Evolutionary conservation across 1,140 invertebrate genomes (phyloP).

Genomic region (Arctopsyche grandis): DNA sequence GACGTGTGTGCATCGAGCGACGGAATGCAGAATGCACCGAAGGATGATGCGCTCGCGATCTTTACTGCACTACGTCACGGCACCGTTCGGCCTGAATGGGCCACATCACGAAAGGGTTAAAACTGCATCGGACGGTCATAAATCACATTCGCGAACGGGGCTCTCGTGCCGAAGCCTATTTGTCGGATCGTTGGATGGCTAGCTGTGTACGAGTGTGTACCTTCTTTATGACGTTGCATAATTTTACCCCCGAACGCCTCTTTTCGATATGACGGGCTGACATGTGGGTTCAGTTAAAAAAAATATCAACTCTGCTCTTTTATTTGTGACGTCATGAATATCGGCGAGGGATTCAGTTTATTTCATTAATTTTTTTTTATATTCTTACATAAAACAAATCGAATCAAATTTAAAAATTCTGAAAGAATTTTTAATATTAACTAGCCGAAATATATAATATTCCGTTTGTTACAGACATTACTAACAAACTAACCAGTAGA

Average conservation of each 20-base stretch:
- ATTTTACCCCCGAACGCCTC: background rate
- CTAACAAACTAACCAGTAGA: too few species aligned
- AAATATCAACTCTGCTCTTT: too few species aligned
- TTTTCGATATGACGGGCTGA: background rate
- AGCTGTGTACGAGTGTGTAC: background rate
- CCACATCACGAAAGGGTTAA: conserved; percentile 13
- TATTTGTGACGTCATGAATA: too few species aligned
- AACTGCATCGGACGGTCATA: conserved; percentile 14
- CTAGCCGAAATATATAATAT: too few species aligned
- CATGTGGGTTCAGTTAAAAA: background rate
- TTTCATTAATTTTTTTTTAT: too few species aligned
- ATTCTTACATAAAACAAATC: too few species aligned
- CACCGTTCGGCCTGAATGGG: background rate
- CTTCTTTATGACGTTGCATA: background rate
- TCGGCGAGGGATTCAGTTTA: too few species aligned
- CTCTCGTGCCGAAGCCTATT: conserved; percentile 5
- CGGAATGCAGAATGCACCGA: conserved; percentile 3
- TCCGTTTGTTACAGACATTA: too few species aligned
- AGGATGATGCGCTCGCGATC: conserved; percentile 13
- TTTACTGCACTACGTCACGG: conserved; percentile 10
- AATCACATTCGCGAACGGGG: background rate
- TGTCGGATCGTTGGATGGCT: background rate
- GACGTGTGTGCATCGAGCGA: conserved; percentile 12
- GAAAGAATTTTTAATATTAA: too few species aligned
- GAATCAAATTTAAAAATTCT: too few species aligned